Base-by-base conservation (phyloP, 2,113 vertebrate genomes). In the Falcunculus frontatus region DNA sequence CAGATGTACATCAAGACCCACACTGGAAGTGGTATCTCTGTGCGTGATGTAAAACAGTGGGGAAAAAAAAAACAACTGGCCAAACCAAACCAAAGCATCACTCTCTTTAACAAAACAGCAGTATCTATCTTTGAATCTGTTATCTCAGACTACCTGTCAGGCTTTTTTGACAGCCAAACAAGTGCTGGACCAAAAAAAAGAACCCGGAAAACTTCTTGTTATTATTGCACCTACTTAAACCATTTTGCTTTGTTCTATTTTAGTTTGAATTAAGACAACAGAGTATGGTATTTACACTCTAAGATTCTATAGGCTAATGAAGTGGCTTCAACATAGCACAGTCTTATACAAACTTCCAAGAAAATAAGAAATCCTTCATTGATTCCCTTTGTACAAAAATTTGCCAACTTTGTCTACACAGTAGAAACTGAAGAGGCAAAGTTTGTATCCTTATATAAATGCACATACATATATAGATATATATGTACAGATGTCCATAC, bases 381-480 rank as follows among this genome's bases (percentile, higher is more conserved):
- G 96, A 97, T 89, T 97, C 96, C 96, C 96, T 94, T 97, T 96
- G 91, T 94, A 94, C 91, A 97, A 97, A 98, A 94, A 95, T 86
- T 82, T 96, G 96, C 94, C 94, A 95, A 88, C 91, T 94, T 96
- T 95, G 96, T 98, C 97, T 98, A 98, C 96, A 98, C 78, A 91
- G 98, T 98, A 98, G 97, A 98, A 97, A 96, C 75, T 90, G 92
- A 97, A 97, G 89, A 95, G 94, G 76, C 87, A 97, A 96, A 95
- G 90, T 94, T 85, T 97, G 78, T 95, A 95, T 97, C 86, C 91
- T 67, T 81, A 62, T 79, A 74, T 69, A 20, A 82, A 72, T 50
- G 50, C 70, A 47, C 72, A 74, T 94, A 94, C 25, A 59, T 90
- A 95, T 83, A 92, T 90, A 92, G 29, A 39, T 55, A 92, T 84